These are phyloP conservation scores for Pandemis corylana DNA, from an alignment of 2,888 invertebrate genomes.

Conservation along the genomic window DNA sequence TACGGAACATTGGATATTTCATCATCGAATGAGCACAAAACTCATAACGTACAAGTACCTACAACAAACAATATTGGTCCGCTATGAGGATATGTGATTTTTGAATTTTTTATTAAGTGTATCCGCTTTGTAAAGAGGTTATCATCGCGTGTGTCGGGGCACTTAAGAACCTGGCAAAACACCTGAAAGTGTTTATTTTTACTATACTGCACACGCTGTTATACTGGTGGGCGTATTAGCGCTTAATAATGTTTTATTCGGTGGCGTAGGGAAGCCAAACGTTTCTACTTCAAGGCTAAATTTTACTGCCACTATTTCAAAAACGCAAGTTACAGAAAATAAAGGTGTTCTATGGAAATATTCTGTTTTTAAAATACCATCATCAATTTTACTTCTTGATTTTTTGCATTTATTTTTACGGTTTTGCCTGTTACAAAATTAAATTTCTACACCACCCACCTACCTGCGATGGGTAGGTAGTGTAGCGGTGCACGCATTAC, in stretches of 20 bases:
- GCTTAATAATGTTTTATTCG: constrained; percentile 25
- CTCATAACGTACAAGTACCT: constrained; percentile 10
- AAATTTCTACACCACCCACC: too few relatives aligned
- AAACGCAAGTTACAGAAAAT: not conserved
- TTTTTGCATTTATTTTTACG: too few relatives aligned
- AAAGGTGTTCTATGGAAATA: not conserved
- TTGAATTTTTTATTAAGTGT: constrained; percentile 23
- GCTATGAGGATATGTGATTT: constrained; percentile 6
- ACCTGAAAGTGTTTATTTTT: constrained; percentile 30
- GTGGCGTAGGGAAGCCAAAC: constrained; percentile 20
- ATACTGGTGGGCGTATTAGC: constrained; percentile 10
- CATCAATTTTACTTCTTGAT: too few relatives aligned
- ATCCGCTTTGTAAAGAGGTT: constrained; percentile 15
- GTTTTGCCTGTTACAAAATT: too few relatives aligned
- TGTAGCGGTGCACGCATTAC: too few relatives aligned
- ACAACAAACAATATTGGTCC: not conserved
- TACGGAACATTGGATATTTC: constrained; percentile 19
- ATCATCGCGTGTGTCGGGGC: constrained; percentile 31
- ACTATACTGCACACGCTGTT: constrained; percentile 24
- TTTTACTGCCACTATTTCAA: not conserved
- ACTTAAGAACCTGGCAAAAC: constrained; percentile 23
- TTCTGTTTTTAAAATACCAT: too few relatives aligned
- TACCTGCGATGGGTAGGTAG: too few relatives aligned
- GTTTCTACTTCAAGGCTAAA: not conserved
- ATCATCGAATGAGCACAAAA: constrained; percentile 28